Percentiles rank a stretch among this genome's conserved stretches.
These are phyloP conservation scores for Sardinella longiceps DNA, from an alignment of 2,797 vertebrate species.

Conservation along the genomic window DNA sequence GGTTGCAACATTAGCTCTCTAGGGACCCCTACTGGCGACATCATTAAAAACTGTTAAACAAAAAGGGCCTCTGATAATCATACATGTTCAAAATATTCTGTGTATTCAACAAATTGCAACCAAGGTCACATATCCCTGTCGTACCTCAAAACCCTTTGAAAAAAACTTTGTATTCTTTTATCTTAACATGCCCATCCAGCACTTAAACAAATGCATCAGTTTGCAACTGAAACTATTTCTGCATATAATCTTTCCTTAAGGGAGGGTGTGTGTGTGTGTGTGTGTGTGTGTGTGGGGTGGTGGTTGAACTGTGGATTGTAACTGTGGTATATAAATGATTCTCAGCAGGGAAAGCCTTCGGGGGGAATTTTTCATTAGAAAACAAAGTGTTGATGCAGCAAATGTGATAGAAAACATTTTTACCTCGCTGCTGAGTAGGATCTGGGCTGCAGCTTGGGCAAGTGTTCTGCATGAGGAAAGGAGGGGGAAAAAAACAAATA, in stretches of 20 bases:
- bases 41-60: constrained; percentile 78
- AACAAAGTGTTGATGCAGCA: constrained; percentile 17
- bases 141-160: neutral
- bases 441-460: constrained; percentile 91
- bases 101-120: neutral
- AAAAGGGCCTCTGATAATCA: neutral
- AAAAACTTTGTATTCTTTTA: too few relatives aligned
- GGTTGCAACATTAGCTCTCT: constrained; percentile 57
- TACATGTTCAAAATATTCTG: neutral
- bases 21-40: constrained; percentile 76
- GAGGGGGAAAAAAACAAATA: constrained; percentile 55
- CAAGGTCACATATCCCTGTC: neutral
- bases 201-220: neutral
- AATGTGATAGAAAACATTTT: constrained; percentile 44
- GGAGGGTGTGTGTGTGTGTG: too few relatives aligned
- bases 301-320: neutral
- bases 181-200: neutral
- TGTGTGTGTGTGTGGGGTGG: too few relatives aligned
- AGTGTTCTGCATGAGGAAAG: constrained; percentile 82
- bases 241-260: neutral
- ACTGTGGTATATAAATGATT: neutral
- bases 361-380: constrained; percentile 65
- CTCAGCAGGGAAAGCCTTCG: constrained; percentile 50
- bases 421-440: constrained; percentile 95
- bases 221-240: neutral